Conservation (phyloP, 1,140 invertebrate species). For the Nymphalis io region DNA sequence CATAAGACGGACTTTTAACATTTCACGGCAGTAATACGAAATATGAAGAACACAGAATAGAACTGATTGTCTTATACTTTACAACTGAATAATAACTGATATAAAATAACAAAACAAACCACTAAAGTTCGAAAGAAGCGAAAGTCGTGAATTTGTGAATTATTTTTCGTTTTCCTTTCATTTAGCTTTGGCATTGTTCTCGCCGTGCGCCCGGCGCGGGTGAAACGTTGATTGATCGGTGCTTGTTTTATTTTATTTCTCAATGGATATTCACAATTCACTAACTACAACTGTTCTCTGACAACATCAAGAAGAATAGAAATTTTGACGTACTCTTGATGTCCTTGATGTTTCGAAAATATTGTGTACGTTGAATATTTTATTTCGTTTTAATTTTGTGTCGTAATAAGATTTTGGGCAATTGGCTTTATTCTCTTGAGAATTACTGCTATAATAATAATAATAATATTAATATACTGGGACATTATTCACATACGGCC, state of each 20-base stretch:
- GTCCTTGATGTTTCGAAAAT: not conserved
- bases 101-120: not conserved
- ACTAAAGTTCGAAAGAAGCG: not conserved
- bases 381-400: not conserved
- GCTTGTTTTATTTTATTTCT: not conserved
- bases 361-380: not conserved
- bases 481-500: too few relatives aligned
- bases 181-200: constrained; percentile 13
- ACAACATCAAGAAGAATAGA: not conserved
- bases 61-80: not conserved
- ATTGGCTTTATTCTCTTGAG: not conserved
- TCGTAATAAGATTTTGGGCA: not conserved
- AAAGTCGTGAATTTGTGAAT: not conserved
- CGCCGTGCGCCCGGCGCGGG: not conserved
- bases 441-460: too few relatives aligned
- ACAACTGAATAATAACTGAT: not conserved
- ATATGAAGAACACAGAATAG: not conserved
- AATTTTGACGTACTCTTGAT: not conserved
- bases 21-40: too few relatives aligned
- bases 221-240: constrained; percentile 17
- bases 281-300: not conserved
- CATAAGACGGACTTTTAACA: too few relatives aligned
- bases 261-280: not conserved
- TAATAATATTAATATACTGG: too few relatives aligned
- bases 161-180: constrained; percentile 20